Evolutionary conservation across 2,797 vertebrate species (phyloP), one percentile per base, ranked within the genome.

Genomic region (Avahi laniger): DNA sequence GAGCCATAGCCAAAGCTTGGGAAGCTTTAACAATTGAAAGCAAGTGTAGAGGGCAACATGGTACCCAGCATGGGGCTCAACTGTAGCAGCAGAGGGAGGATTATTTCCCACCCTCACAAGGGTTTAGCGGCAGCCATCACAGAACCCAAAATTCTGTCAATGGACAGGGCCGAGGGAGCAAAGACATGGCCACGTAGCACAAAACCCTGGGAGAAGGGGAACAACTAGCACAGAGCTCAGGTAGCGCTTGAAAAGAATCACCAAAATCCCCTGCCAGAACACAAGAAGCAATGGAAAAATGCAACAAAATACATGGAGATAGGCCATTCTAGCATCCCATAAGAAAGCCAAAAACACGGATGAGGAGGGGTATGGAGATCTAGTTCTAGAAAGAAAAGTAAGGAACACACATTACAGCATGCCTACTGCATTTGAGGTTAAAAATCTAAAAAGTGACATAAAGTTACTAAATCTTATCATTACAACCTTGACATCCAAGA

Each of bases 1-100:
- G 95, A 97, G 97, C 96, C 94, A 80, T 89, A 98, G 97, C 97
- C 97, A 97, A 97, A 98, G 97, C 97, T 97, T 70, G 96, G 97
- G 96, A 93, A 96, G 96, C 97, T 94, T 97, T 72, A 94, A 96
- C 94, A 83, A 97, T 54, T 78, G 87, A 95, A 97, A 97, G 97
- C 97, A 82, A 91, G 97, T 97, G 76, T 78, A 96, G 96, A 94
- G 81, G 95, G 91, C 95, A 84, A 92, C 52, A 22, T 89, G 91
- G 97, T 76, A 65, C 89, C 96, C 89, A 87, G 96, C 94, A 91
- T 2, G 28, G 94, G 75, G 81, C 96, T 97, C 97, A 97, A 95
- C 75, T 10, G 93, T 96, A 96, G 97, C 95, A 95, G 97, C 97
- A 97, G 97, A 96, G 90, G 93, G 48, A 96, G 96, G 96, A 93